These are phyloP conservation scores for Mellivora capensis DNA, from an alignment of 2,113 vertebrate species.

Conservation along the genomic window DNA sequence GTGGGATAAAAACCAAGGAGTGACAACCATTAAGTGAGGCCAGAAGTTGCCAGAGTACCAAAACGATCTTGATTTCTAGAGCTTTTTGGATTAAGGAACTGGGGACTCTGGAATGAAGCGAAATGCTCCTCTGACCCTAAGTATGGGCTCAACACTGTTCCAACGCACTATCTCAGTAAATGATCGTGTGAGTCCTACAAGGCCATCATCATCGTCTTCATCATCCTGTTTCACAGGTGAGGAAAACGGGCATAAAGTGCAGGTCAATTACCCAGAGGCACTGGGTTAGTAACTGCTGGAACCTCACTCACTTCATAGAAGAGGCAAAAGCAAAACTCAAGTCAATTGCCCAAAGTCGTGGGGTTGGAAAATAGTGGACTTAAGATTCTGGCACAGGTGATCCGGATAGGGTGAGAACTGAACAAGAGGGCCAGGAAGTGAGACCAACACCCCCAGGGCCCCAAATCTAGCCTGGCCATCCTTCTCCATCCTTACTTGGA, in stretches of 20 bases:
- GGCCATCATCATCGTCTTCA: too few relatives aligned
- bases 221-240: not conserved
- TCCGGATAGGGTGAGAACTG: not conserved
- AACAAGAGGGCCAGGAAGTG: not conserved
- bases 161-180: not conserved
- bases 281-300: not conserved
- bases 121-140: not conserved
- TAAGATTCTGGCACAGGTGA: not conserved
- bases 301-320: not conserved
- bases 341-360: not conserved
- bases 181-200: not conserved
- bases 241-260: not conserved
- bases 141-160: not conserved
- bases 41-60: not conserved
- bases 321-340: not conserved
- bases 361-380: not conserved
- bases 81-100: not conserved
- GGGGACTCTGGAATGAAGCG: not conserved
- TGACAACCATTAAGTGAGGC: not conserved
- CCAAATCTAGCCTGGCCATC: too few relatives aligned
- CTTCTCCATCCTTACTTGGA: constrained; percentile 84
- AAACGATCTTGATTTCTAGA: not conserved
- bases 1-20: not conserved
- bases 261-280: not conserved
- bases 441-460: not conserved